A percentile compares a stretch with the other conserved stretches of the same genome.
phyloP scores from a whole-genome alignment of 2,113 vertebrate species.

The Eptesicus fuscus region DNA sequence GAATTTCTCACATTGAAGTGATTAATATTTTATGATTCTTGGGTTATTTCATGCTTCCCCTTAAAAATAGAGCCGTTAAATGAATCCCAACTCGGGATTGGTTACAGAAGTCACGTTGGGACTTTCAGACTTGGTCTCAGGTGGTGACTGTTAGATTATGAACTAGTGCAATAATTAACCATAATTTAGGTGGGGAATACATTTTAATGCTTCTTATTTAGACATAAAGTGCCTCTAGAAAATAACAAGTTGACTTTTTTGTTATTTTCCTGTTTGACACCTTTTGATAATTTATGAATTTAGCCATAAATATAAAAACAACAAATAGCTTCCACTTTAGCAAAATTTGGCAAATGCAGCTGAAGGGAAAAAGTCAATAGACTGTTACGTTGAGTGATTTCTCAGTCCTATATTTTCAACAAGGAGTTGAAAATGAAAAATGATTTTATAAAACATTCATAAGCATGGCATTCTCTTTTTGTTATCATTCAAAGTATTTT shows the following conservation, averaged over 20 bases:
- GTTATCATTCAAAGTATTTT: neutral
- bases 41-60: conserved; percentile 47
- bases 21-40: conserved; percentile 35
- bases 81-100: neutral
- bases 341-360: conserved; percentile 10
- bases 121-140: conserved; percentile 45
- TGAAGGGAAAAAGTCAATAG: conserved; percentile 26
- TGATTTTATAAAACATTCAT: conserved; percentile 26
- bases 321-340: conserved; percentile 1
- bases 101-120: conserved; percentile 30
- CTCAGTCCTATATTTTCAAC: conserved; percentile 6
- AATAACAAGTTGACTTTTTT: neutral
- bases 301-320: conserved; percentile 1
- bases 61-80: conserved; percentile 50
- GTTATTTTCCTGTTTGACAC: neutral
- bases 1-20: neutral
- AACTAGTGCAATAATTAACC: conserved; percentile 32
- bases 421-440: conserved; percentile 36
- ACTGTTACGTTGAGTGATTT: conserved; percentile 25
- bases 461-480: neutral
- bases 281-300: conserved; percentile 41
- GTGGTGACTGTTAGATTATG: conserved; percentile 9
- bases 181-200: neutral
- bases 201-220: conserved; percentile 33
- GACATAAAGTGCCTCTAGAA: neutral